A percentile compares a stretch with the other conserved stretches of the same genome.
These are phyloP conservation scores for Austrofundulus limnaeus DNA, from an alignment of 2,113 vertebrate genomes.

Conservation along the genomic window DNA sequence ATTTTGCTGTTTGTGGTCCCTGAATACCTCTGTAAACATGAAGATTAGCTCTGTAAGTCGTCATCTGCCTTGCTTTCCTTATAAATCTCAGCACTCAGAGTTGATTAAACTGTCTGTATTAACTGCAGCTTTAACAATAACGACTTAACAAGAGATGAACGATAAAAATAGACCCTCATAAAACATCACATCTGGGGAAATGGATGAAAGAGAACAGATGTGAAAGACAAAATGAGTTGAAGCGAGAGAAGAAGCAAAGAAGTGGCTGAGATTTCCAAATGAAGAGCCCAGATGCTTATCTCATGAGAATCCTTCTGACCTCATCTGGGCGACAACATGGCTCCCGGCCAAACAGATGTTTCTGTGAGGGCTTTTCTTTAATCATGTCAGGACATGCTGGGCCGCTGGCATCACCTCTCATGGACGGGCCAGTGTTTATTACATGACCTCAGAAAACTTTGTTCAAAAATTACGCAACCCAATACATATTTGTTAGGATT, in stretches of 20 bases:
- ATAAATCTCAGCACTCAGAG: conserved; percentile 18
- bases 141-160: background rate
- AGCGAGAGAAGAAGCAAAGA: conserved; percentile 12
- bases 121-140: background rate
- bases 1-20: conserved; percentile 34
- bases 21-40: conserved; percentile 38
- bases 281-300: conserved; percentile 59
- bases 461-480: conserved; percentile 18
- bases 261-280: conserved; percentile 26
- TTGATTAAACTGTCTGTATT: conserved; percentile 29
- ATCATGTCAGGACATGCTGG: conserved; percentile 53
- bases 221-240: conserved; percentile 3
- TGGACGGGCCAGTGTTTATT: conserved; percentile 37
- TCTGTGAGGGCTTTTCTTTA: conserved; percentile 54
- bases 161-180: background rate
- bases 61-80: conserved; percentile 15
- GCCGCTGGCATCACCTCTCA: conserved; percentile 45
- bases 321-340: conserved; percentile 56
- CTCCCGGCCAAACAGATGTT: conserved; percentile 69
- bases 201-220: conserved; percentile 6
- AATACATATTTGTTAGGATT: conserved; percentile 40
- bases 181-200: conserved; percentile 8
- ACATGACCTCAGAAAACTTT: conserved; percentile 55
- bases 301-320: conserved; percentile 50
- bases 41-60: conserved; percentile 44